Base-by-base conservation (phyloP, 2,113 vertebrate genomes). In the Poecile atricapillus region DNA sequence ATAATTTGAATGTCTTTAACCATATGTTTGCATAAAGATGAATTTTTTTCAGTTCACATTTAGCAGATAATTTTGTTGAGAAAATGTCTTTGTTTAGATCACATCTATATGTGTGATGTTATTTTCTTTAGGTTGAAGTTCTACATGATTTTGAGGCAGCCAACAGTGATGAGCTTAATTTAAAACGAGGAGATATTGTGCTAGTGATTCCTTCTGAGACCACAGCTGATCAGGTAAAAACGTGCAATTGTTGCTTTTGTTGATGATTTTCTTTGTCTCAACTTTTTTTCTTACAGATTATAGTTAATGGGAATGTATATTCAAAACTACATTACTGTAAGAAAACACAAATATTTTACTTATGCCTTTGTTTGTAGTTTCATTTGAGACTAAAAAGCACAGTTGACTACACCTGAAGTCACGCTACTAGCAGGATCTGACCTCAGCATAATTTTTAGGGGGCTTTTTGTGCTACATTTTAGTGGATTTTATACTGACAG, bases 71-170 rank as follows among this genome's bases (percentile, higher is more conserved):
- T 73, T 65, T 69, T 52, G 2, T 65, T 59, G 23, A 39, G 24
- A 78, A 64, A 79, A 52, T 75, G 1, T 39, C 33, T 83, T 73
- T 18, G 15, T 49, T 71, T 80, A 63, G 28, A 60, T 82, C 6
- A 30, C 20, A 41, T 37, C 35, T 35, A 0, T 28, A 24, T 78
- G 4, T 85, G 67, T 85, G 78, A 8, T 82, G 73, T 82, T 90
- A 10, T 49, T 64, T 88, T 74, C 58, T 97, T 53, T 84, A 99
- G 99, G 99, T 99, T 94, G 98, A 99, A 98, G 98, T 98, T 3
- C 93, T 99, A 70, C 99, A 99, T 16, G 99, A 99, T 91, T 99
- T 99, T 6, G 99, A 99, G 68, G 99, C 99, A 94, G 99, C 99
- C 52, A 99, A 99, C 91, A 98, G 97, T 27, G 99, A 99, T 87